Base-by-base conservation (phyloP, 2,113 vertebrate species). In the Phrynosoma platyrhinos region DNA sequence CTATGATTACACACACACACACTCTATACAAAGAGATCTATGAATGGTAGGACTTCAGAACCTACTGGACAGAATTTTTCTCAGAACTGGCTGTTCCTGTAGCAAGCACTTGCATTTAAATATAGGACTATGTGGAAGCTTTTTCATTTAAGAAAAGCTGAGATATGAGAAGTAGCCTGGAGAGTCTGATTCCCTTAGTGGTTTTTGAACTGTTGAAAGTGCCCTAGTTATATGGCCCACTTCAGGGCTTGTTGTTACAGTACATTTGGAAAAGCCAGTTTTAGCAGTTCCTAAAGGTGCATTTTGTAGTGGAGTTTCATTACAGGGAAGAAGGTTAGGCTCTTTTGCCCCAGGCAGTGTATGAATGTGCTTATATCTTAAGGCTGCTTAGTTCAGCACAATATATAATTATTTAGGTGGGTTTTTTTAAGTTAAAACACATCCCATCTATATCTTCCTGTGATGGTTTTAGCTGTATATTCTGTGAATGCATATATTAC, bases 221-320 rank as follows among this genome's bases (percentile, higher is more conserved):
- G 36, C 25, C 36, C 13, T 77, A 68, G 30, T 68, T 32, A 79
- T 40, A 52, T 25, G 21, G 62, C 84, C 62, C 71, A 47, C 42
- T 40, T 87, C 68, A 80, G 2, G 66, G 53, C 52, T 87, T 55
- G 14, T 80, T 80, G 72, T 77, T 76, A 47, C 16, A 85, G 55
- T 66, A n/a, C 8, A 8, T 69, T 58, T 87, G 77, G 18, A 87
- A 40, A 79, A 36, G 16, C 21, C 53, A 85, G 52, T n/a, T 72
- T 18, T 36, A 71, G 23, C 25, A 42, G 71, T 87, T 87, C 47
- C 47, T 71, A 71, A 85, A 77, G 84, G 58, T 66, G n/a, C 2
- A 72, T 87, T 71, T 72, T 66, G 55, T 36, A 18, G 75, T 68
- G 5, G 62, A 69, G 36, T 36, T 87, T 69, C 66, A 58, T 16